phyloP scores from a whole-genome alignment of 2,113 vertebrate genomes.

The Varanus komodoensis region DNA sequence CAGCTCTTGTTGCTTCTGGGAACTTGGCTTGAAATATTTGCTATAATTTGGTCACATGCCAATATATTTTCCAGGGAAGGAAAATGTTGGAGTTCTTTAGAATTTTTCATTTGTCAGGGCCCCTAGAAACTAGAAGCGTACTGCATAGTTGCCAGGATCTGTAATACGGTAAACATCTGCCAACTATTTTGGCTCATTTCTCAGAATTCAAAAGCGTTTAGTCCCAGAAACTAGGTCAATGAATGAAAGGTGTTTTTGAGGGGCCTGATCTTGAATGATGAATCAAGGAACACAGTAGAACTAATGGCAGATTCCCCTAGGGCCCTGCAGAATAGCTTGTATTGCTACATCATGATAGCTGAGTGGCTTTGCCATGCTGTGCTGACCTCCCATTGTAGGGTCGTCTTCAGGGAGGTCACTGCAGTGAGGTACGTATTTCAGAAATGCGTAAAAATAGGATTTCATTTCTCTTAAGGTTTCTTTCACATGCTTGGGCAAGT shows the following conservation, averaged over 20 bases:
- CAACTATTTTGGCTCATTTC: background rate
- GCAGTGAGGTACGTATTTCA: no score
- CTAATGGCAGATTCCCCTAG: background rate
- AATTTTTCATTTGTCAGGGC: background rate
- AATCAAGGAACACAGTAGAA: background rate
- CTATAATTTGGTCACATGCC: slow-evolving; percentile 14
- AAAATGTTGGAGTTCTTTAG: background rate
- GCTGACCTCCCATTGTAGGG: no score
- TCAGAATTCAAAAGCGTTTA: background rate
- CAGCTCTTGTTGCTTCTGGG: slow-evolving; percentile 8
- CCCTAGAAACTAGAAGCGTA: background rate
- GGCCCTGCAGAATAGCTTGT: background rate
- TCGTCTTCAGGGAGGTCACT: no score
- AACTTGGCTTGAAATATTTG: slow-evolving; percentile 21
- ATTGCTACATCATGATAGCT: background rate
- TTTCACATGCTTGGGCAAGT: no score
- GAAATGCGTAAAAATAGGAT: no score
- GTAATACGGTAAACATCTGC: background rate
- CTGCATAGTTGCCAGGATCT: background rate
- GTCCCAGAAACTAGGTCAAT: slow-evolving; percentile 6
- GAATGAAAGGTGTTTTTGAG: slow-evolving; percentile 2
- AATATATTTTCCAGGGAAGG: slow-evolving; percentile 2
- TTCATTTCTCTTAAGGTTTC: no score
- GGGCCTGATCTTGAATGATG: background rate
- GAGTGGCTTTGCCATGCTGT: background rate